Base-by-base conservation (phyloP, 2,888 invertebrate genomes). In the Fragum sueziense region DNA sequence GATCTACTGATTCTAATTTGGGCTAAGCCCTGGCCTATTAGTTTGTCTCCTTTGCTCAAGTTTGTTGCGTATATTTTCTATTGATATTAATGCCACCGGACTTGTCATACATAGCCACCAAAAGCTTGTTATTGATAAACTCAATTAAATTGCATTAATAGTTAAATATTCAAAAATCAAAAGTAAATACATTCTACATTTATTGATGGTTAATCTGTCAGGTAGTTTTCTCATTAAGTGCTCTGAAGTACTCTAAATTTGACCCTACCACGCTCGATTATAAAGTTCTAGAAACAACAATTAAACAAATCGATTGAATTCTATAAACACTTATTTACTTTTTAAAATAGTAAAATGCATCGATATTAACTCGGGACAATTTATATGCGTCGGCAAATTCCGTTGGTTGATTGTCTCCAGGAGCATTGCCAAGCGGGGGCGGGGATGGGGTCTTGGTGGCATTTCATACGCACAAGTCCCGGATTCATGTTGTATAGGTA, bases 111-210 rank as follows among this genome's bases (percentile, higher is more conserved):
- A 11, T 41, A 41, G 41, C 17, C 41, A 41, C 9, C 11, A 27
- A 57, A 57, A 57, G 57, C 9, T 57, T 57, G 57, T 57, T 57
- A 25, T 57, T 57, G 27, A 57, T 57, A 57, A 57, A 57, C 57
- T 57, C 57, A 27, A 57, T 57, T 57, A 57, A 22, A 27, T 11
- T 57, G 57, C 57, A 57, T 57, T 57, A 57, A 57, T 27, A 57
- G n/a, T 27, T 27, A 22, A 3, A 47, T 47, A 20, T n/a, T 20
- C 47, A 47, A 14, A 47, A 47, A 57, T 57, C 57, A 27, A 57
- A 57, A 57, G 57, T 57, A 57, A 57, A 57, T 57, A 57, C 3
- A 25, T 57, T 22, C 3, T 3, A 57, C 57, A 57, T 57, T 27
- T 6, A 57, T 57, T 57, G 25, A 6, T 11, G 57, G 57, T 57